Conservation (phyloP, 2,113 vertebrate genomes). For the Castor canadensis region DNA sequence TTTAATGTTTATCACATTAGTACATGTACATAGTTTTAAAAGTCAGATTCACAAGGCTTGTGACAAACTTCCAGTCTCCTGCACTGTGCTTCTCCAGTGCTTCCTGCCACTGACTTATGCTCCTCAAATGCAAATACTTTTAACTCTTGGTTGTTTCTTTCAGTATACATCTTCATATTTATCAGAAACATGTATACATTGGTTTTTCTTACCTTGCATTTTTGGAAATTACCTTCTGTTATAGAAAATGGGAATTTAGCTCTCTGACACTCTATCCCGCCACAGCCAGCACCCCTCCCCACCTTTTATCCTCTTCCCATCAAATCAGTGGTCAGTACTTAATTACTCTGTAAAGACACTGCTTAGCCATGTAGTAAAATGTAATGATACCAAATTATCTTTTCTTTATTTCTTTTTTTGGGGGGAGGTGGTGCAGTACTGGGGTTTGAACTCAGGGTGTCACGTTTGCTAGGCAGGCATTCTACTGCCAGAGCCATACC, state of each 20-base stretch:
- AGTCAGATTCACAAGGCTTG: not conserved
- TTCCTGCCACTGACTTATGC: not conserved
- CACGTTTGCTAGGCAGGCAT: not conserved
- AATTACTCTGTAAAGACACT: too few species aligned
- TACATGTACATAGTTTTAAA: not conserved
- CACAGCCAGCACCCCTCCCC: not conserved
- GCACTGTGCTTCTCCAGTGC: not conserved
- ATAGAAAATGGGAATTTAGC: not conserved
- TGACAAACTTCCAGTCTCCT: not conserved
- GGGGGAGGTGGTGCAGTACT: too few species aligned
- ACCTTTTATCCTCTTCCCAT: not conserved
- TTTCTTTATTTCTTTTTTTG: not conserved
- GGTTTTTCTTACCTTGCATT: not conserved
- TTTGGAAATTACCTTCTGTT: not conserved
- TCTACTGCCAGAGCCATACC: not conserved
- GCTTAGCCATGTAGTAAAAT: not conserved
- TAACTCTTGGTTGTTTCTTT: not conserved
- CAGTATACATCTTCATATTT: not conserved
- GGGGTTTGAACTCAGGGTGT: not conserved
- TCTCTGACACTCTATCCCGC: not conserved
- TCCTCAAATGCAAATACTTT: not conserved
- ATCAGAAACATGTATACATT: not conserved
- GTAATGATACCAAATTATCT: not conserved
- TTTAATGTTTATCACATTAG: constrained; percentile 25
- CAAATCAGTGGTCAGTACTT: too few species aligned